phyloP scores from a whole-genome alignment of 2,113 vertebrate genomes.

The Prochilodus magdalenae region DNA sequence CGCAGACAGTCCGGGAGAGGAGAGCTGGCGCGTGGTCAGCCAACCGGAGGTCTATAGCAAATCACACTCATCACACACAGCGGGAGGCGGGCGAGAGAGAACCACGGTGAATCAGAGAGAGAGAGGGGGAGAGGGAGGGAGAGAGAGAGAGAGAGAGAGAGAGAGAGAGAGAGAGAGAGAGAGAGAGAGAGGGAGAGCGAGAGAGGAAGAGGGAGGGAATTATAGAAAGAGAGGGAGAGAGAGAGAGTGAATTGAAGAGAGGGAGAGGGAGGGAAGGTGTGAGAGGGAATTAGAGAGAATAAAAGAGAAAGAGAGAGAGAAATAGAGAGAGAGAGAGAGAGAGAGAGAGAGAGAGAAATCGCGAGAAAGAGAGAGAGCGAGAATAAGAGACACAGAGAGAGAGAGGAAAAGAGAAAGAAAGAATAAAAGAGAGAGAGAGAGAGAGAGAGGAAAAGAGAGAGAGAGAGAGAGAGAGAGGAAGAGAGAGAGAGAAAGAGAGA shows the following conservation, averaged over 20 bases:
- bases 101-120: conserved; percentile 25
- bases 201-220: no score
- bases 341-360: not conserved
- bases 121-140: not conserved
- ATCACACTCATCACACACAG: conserved; percentile 37
- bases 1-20: conserved; percentile 14
- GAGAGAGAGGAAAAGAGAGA: no score
- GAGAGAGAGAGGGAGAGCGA: no score
- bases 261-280: not conserved
- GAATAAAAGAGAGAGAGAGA: no score
- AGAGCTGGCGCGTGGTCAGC: conserved; percentile 41
- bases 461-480: no score
- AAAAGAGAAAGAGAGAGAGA: not conserved
- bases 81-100: conserved; percentile 38
- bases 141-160: not conserved
- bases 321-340: not conserved
- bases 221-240: no score
- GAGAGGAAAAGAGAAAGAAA: no score
- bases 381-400: no score
- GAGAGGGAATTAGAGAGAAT: not conserved
- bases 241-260: no score
- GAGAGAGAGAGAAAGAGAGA: no score
- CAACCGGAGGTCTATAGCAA: conserved; percentile 35
- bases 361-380: not conserved
- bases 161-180: no score